These are phyloP conservation scores for Selenia dentaria DNA, from an alignment of 2,888 invertebrate species.

Conservation along the genomic window DNA sequence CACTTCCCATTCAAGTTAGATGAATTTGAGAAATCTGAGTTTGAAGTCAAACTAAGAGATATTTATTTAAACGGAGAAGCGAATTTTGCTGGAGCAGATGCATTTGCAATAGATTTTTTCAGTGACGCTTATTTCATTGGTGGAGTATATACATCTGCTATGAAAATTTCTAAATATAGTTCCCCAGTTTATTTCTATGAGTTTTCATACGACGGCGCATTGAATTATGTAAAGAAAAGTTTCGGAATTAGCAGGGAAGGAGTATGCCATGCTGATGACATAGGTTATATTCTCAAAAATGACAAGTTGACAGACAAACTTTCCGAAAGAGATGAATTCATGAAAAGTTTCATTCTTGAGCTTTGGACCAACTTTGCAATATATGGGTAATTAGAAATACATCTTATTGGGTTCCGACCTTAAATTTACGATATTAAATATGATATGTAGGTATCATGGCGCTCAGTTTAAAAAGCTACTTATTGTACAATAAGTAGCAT, in stretches of 20 bases:
- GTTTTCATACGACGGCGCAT: constrained; percentile 82
- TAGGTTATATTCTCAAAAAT: constrained; percentile 82
- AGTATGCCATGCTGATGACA: constrained; percentile 86
- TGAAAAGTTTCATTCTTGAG: constrained; percentile 72
- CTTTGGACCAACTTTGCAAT: constrained; percentile 88
- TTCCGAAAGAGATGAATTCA: constrained; percentile 54
- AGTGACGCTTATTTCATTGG: constrained; percentile 76
- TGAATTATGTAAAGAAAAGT: constrained; percentile 78
- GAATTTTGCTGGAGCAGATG: constrained; percentile 58
- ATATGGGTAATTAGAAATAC: constrained; percentile 76
- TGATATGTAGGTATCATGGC: too few relatives aligned
- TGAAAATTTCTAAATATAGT: constrained; percentile 57
- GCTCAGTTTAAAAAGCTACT: too few relatives aligned
- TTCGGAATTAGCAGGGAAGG: constrained; percentile 74
- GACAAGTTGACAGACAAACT: constrained; percentile 44
- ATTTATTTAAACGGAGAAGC: constrained; percentile 73
- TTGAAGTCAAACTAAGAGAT: constrained; percentile 56
- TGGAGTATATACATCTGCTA: constrained; percentile 59
- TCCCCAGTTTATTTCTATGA: constrained; percentile 83
- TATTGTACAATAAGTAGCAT: too few relatives aligned
- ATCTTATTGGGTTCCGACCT: too few relatives aligned
- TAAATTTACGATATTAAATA: too few relatives aligned
- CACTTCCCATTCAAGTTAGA: constrained; percentile 60
- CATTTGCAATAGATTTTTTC: constrained; percentile 71
- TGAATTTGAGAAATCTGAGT: constrained; percentile 42